Evolutionary conservation across 2,113 vertebrate genomes (phyloP).

Genomic region (Limanda limanda): DNA sequence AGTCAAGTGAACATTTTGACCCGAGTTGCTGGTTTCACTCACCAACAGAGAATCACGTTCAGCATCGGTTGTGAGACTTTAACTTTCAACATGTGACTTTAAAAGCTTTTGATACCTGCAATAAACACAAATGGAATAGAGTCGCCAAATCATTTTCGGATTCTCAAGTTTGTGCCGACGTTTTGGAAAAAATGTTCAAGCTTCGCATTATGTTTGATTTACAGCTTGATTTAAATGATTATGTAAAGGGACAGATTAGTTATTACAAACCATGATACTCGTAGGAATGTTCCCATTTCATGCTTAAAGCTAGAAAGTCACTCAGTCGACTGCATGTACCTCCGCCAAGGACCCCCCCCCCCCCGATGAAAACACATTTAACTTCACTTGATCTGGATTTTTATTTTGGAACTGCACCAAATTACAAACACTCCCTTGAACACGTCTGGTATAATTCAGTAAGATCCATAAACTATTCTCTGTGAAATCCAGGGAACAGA

Average conservation of each 20-base stretch:
- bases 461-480: too few species aligned
- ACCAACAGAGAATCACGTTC: slow-evolving; percentile 20
- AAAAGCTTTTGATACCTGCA: slow-evolving; percentile 53
- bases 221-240: slow-evolving; percentile 4
- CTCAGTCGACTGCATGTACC: too few species aligned
- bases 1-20: slow-evolving; percentile 48
- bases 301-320: not conserved
- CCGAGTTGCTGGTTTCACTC: slow-evolving; percentile 46
- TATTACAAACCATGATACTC: slow-evolving; percentile 45
- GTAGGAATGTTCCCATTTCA: slow-evolving; percentile 61
- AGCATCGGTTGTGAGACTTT: slow-evolving; percentile 19
- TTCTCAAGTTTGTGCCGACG: slow-evolving; percentile 3
- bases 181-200: slow-evolving; percentile 31
- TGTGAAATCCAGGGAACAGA: too few species aligned
- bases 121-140: slow-evolving; percentile 31
- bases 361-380: too few species aligned
- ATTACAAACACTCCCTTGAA: too few species aligned
- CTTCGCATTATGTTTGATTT: slow-evolving; percentile 15
- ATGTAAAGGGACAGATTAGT: slow-evolving; percentile 1
- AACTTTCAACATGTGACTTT: slow-evolving; percentile 25
- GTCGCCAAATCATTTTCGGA: slow-evolving; percentile 4
- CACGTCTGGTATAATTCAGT: too few species aligned
- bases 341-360: too few species aligned
- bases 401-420: too few species aligned
- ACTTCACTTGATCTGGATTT: too few species aligned